These are phyloP conservation scores for Xylota segnis DNA, from an alignment of 2,888 invertebrate species.

Conservation along the genomic window DNA sequence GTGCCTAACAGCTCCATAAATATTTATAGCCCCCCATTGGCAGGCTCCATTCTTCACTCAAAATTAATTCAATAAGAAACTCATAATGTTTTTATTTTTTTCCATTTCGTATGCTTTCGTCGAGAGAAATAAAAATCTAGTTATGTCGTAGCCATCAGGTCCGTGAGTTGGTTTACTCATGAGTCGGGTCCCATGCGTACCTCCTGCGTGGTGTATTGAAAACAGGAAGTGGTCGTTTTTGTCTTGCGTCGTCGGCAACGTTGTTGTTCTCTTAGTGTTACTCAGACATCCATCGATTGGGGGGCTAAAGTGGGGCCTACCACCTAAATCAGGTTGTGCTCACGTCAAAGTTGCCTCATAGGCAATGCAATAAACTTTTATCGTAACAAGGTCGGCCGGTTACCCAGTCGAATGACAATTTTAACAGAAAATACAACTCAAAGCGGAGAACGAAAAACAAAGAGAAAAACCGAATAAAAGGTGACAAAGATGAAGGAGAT, in stretches of 20 bases:
- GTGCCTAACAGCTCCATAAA: neutral
- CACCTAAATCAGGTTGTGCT: constrained; percentile 30
- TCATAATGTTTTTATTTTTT: neutral
- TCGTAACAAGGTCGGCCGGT: constrained; percentile 71
- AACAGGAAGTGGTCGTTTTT: constrained; percentile 39
- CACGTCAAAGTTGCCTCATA: constrained; percentile 32
- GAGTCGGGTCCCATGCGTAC: neutral
- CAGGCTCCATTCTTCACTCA: constrained; percentile 1
- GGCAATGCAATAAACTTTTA: constrained; percentile 71
- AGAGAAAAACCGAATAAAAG: neutral
- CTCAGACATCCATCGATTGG: neutral
- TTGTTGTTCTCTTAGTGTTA: neutral
- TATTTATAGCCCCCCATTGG: neutral
- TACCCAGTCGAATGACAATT: constrained; percentile 50
- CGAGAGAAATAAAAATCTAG: constrained; percentile 4
- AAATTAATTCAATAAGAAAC: constrained; percentile 3
- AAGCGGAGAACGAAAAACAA: constrained; percentile 10
- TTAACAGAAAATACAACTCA: constrained; percentile 13
- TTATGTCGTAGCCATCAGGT: neutral
- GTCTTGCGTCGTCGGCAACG: neutral
- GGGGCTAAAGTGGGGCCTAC: constrained; percentile 5
- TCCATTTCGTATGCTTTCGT: neutral
- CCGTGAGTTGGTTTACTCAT: constrained; percentile 34
- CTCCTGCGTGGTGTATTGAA: constrained; percentile 15
- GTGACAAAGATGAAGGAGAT: neutral